Percentiles rank a stretch among this genome's conserved stretches.
Conservation (phyloP, 2,113 vertebrate genomes). For the Eublepharis macularius region DNA sequence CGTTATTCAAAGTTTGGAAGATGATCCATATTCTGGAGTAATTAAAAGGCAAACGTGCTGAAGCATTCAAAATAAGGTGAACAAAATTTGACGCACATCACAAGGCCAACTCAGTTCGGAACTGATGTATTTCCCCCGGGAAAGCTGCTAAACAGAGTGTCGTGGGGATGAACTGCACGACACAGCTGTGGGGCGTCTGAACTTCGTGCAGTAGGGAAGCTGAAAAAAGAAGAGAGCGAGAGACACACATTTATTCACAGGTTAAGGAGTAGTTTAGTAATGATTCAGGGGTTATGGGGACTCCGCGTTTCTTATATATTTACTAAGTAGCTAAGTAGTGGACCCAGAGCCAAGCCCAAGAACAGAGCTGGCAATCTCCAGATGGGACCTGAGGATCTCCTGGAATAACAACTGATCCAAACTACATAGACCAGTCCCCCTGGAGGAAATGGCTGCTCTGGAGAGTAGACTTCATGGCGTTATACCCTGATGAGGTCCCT, state of each 20-base stretch:
- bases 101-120: no score
- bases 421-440: no score
- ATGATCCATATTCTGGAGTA: not conserved
- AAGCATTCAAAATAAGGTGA: not conserved
- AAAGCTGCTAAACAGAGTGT: not conserved
- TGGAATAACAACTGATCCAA: no score
- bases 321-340: no score
- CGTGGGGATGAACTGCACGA: not conserved
- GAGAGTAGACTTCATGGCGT: no score
- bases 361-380: no score
- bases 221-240: not conserved
- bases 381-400: no score
- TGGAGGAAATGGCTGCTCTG: no score
- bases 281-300: not conserved
- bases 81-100: not conserved
- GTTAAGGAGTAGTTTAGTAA: not conserved
- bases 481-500: no score
- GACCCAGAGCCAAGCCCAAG: not conserved
- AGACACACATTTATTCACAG: not conserved
- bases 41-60: not conserved
- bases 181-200: not conserved
- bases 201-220: constrained; percentile 5
- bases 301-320: not conserved
- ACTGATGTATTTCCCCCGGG: not conserved
- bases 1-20: not conserved